A percentile compares a stretch with the other conserved stretches of the same genome.
These are phyloP conservation scores for Entomobrya multifasciata DNA, from an alignment of 2,888 invertebrate species.

Conservation along the genomic window DNA sequence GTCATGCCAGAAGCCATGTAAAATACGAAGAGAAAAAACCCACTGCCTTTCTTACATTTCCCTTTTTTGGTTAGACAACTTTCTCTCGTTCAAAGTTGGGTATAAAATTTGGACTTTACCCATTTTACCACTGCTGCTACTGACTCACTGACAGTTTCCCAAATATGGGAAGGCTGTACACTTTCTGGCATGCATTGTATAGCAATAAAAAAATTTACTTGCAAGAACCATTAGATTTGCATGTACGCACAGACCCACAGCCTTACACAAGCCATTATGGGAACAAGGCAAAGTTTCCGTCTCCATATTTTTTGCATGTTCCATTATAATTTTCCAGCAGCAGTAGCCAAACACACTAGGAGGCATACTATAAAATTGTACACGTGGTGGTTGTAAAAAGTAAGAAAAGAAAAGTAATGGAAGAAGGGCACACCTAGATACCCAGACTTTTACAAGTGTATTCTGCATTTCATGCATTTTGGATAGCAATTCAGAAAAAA, in stretches of 20 bases:
- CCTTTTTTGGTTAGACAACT: too few relatives aligned
- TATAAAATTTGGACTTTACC: too few relatives aligned
- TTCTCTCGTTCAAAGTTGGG: too few relatives aligned
- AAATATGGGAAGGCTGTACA: conserved; percentile 8
- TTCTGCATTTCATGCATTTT: conserved; percentile 43
- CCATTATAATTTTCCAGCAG: conserved; percentile 30
- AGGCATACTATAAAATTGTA: neutral
- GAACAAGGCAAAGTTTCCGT: neutral
- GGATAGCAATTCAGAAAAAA: conserved; percentile 36
- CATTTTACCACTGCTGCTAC: neutral
- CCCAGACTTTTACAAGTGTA: neutral
- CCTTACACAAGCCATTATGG: neutral
- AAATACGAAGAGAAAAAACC: neutral
- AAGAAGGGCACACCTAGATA: neutral
- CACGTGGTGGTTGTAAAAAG: neutral
- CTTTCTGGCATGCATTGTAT: neutral
- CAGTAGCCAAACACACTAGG: conserved; percentile 12
- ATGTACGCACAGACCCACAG: neutral
- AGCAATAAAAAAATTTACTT: conserved; percentile 34
- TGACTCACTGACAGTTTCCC: neutral
- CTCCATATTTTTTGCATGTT: neutral
- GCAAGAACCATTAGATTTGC: conserved; percentile 4
- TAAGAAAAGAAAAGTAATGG: neutral
- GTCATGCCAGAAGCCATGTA: conserved; percentile 65
- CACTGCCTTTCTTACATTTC: conserved; percentile 32